A percentile compares a stretch with the other conserved stretches of the same genome.
These are phyloP conservation scores for Zaprionus lachaisei DNA, from an alignment of 1,140 invertebrate species.

Conservation along the genomic window DNA sequence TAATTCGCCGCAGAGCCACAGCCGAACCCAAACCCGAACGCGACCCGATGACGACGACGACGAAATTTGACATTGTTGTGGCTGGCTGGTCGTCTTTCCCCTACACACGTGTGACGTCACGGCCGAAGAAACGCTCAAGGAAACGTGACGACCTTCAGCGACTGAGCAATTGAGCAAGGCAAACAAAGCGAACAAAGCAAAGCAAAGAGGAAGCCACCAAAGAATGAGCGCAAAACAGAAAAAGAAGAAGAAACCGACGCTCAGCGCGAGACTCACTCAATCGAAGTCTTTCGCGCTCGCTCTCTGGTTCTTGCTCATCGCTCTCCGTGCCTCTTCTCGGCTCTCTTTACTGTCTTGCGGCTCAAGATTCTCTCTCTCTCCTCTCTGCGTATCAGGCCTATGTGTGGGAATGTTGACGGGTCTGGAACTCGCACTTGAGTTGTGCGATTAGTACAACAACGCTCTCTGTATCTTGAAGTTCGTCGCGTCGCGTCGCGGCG, in stretches of 20 bases:
- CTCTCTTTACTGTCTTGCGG: background rate
- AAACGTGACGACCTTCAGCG: slow-evolving; percentile 73
- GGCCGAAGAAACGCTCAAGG: slow-evolving; percentile 70
- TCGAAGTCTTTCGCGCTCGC: slow-evolving; percentile 14
- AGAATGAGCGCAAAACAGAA: slow-evolving; percentile 27
- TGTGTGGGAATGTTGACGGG: slow-evolving; percentile 29
- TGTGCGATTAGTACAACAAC: slow-evolving; percentile 62
- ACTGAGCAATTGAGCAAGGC: slow-evolving; percentile 10
- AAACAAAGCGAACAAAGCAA: slow-evolving; percentile 22
- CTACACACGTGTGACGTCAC: slow-evolving; percentile 57
- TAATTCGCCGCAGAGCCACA: slow-evolving; percentile 66
- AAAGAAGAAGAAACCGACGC: slow-evolving; percentile 11
- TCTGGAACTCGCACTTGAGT: slow-evolving; percentile 31
- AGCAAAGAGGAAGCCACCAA: slow-evolving; percentile 26
- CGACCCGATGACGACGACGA: slow-evolving; percentile 6
- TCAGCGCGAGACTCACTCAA: background rate
- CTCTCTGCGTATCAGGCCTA: slow-evolving; percentile 42
- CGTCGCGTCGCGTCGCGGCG: slow-evolving; percentile 40
- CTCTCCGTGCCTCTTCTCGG: slow-evolving; percentile 13
- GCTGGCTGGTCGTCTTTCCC: slow-evolving; percentile 35
- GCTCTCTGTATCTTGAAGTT: slow-evolving; percentile 68
- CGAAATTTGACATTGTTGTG: slow-evolving; percentile 46
- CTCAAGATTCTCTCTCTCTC: slow-evolving; percentile 39
- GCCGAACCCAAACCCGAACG: slow-evolving; percentile 9
- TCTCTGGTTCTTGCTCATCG: slow-evolving; percentile 17